phyloP scores from a whole-genome alignment of 2,888 invertebrate species.

The Rutpela maculata region DNA sequence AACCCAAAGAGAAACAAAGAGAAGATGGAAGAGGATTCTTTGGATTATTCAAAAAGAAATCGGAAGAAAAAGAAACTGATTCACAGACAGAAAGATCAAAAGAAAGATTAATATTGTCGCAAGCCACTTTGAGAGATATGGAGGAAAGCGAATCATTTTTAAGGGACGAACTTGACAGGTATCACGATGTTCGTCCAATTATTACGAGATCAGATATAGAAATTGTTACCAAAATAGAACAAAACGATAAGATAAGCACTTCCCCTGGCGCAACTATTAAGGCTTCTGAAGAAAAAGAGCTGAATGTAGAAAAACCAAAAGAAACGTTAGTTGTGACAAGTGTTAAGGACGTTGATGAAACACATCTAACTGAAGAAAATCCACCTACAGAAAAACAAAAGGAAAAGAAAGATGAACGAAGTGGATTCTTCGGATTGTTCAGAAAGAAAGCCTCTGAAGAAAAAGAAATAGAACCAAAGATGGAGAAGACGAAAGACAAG shows the following conservation, averaged over 20 bases:
- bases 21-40: conserved; percentile 42
- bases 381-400: background rate
- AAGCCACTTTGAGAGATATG: conserved; percentile 41
- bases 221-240: background rate
- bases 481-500: conserved; percentile 12
- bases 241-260: too few relatives aligned
- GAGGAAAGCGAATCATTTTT: conserved; percentile 51
- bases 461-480: conserved; percentile 27
- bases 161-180: conserved; percentile 56
- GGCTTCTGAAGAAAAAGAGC: background rate
- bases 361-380: too few relatives aligned
- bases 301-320: too few relatives aligned
- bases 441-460: conserved; percentile 22
- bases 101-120: conserved; percentile 27
- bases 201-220: conserved; percentile 39
- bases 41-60: conserved; percentile 48
- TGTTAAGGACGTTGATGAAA: too few relatives aligned
- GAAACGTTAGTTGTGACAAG: too few relatives aligned
- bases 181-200: conserved; percentile 58
- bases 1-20: conserved; percentile 17
- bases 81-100: conserved; percentile 10
- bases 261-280: too few relatives aligned
- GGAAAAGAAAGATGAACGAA: conserved; percentile 29
- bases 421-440: conserved; percentile 55
- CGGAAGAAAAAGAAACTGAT: conserved; percentile 44